Conservation (phyloP, 2,888 invertebrate genomes). For the Megaustenia siamemsis region DNA sequence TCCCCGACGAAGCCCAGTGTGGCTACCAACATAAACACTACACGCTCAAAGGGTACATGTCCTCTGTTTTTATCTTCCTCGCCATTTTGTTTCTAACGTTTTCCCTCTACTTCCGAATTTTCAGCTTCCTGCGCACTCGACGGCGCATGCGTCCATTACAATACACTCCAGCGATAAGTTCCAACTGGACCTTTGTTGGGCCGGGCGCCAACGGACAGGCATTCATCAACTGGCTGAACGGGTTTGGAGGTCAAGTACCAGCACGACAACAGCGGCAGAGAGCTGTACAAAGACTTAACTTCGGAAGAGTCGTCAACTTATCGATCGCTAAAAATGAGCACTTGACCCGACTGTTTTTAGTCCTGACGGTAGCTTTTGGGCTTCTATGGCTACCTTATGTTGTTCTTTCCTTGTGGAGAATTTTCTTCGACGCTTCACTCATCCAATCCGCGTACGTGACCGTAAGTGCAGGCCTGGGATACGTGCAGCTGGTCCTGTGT, state of each 20-base stretch:
- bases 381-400: conserved; percentile 72
- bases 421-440: conserved; percentile 61
- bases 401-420: conserved; percentile 67
- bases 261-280: conserved; percentile 63
- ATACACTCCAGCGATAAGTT: conserved; percentile 72
- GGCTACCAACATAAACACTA: conserved; percentile 72
- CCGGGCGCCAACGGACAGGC: conserved; percentile 75
- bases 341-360: conserved; percentile 71
- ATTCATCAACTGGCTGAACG: conserved; percentile 72
- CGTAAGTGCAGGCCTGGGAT: conserved; percentile 70
- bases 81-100: conserved; percentile 65
- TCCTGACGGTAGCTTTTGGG: conserved; percentile 67
- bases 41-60: conserved; percentile 73
- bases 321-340: conserved; percentile 72
- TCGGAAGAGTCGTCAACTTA: conserved; percentile 70
- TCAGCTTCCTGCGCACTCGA: conserved; percentile 71
- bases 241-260: conserved; percentile 66
- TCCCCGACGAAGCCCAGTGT: conserved; percentile 73
- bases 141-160: conserved; percentile 74
- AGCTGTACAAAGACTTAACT: conserved; percentile 59
- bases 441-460: conserved; percentile 60
- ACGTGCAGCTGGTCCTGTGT: conserved; percentile 71
- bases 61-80: conserved; percentile 72
- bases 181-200: conserved; percentile 76
- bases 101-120: conserved; percentile 72